A percentile compares a stretch with the other conserved stretches of the same genome.
These are phyloP conservation scores for Tachysurus vachellii DNA, from an alignment of 2,113 vertebrate genomes.

Conservation along the genomic window DNA sequence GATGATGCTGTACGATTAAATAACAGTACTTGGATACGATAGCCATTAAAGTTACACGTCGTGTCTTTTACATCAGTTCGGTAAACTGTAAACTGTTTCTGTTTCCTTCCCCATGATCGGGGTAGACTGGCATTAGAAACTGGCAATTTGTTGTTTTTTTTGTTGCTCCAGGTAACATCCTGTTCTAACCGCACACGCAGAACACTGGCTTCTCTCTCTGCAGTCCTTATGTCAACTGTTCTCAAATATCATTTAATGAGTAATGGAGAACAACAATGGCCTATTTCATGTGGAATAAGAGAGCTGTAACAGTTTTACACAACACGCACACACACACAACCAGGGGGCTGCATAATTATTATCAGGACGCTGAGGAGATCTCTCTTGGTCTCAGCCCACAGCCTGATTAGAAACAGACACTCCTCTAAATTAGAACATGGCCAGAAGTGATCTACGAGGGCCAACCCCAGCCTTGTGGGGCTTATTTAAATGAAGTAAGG, in stretches of 20 bases:
- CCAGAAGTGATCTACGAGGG: neutral
- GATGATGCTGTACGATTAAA: neutral
- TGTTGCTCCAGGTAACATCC: conserved; percentile 31
- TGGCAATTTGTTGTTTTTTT: neutral
- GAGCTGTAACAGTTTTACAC: conserved; percentile 34
- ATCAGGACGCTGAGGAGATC: conserved; percentile 47
- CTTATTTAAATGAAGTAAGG: conserved; percentile 14
- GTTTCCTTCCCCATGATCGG: neutral
- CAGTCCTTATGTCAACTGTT: conserved; percentile 28
- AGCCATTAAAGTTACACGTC: neutral
- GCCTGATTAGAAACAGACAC: conserved; percentile 62
- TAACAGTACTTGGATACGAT: neutral
- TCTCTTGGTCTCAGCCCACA: conserved; percentile 54
- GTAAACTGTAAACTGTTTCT: no score
- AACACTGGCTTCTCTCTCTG: conserved; percentile 49
- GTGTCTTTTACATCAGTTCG: neutral
- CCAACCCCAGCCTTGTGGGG: conserved; percentile 20
- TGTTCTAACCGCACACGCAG: neutral
- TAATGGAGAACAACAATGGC: conserved; percentile 49
- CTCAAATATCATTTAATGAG: conserved; percentile 48
- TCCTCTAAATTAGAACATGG: conserved; percentile 10
- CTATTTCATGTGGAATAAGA: conserved; percentile 45
- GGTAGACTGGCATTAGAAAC: neutral
- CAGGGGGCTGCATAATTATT: conserved; percentile 53
- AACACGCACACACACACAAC: conserved; percentile 28